phyloP scores from a whole-genome alignment of 2,113 vertebrate genomes.

The Dromiciops gliroides region DNA sequence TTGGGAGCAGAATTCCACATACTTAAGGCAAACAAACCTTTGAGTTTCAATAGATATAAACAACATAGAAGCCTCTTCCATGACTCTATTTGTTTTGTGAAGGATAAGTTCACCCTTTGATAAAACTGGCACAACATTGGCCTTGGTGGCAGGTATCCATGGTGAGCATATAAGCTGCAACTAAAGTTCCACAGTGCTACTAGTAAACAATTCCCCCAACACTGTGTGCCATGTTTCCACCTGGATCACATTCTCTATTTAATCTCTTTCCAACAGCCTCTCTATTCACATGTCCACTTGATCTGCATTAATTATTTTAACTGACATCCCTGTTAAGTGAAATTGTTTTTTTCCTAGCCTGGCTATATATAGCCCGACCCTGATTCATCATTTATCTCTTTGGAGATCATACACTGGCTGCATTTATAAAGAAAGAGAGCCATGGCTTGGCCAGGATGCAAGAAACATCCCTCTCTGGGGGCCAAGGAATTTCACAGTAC shows the following conservation, averaged over 20 bases:
- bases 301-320: slow-evolving; percentile 77
- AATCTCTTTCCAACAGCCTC: slow-evolving; percentile 63
- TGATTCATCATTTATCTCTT: slow-evolving; percentile 72
- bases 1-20: background rate
- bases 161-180: slow-evolving; percentile 2
- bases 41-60: background rate
- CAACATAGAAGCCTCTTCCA: background rate
- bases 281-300: slow-evolving; percentile 63
- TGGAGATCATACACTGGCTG: slow-evolving; percentile 42
- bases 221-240: slow-evolving; percentile 47
- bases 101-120: background rate
- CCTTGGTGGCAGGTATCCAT: background rate
- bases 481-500: slow-evolving; percentile 79
- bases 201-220: slow-evolving; percentile 25
- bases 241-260: slow-evolving; percentile 39
- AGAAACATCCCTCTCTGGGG: slow-evolving; percentile 66
- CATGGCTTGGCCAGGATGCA: slow-evolving; percentile 62
- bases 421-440: slow-evolving; percentile 64
- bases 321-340: slow-evolving; percentile 71
- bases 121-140: background rate
- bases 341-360: slow-evolving; percentile 57
- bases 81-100: background rate
- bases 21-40: background rate
- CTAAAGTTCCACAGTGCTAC: background rate
- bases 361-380: slow-evolving; percentile 50